Base-by-base conservation (phyloP, 30 jellyfish, hydroid and myxozoan genomes). In the Hydractinia symbiolongicarpus region DNA sequence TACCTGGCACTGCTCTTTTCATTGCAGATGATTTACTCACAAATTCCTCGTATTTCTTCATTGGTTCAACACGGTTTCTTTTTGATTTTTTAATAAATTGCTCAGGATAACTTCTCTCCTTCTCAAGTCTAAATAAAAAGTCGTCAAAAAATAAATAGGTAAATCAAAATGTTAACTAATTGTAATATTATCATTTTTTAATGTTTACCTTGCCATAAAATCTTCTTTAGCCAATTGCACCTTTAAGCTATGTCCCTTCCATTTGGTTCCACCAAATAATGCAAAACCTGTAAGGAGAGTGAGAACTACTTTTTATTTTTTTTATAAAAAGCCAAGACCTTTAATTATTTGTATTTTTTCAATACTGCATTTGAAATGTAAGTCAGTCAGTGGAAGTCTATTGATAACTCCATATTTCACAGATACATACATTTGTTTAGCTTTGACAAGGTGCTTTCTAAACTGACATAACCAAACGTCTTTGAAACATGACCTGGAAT, bases 211-310 rank as follows among this genome's bases (percentile, higher is more conserved):
- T 44, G 82, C 53, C 51, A 85, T 67, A 54, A 81, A 90, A 74
- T 72, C 58, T 77, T 84, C 95, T 69, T 93, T 93, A 5, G 99
- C 99, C 53, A 83, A 13, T 80, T 93, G 99, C 5, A 93, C 91
- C 49, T 84, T 79, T 58, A 93, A 68, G 72, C 78, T 94, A 20
- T 88, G 72, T 4, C 99, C 99, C 66, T 83, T 84, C 99, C 99
- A 93, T 73, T 77, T 87, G 13, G 95, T 83, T 67, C 94, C 94
- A 66, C 90, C 90, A 72, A 88, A 93, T 21, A 81, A 44, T 5
- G 96, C 75, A 16, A 93, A 52, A 70, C 98, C 98, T 92, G 54
- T 8, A 77, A 49, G 7, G 67, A 55, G 71, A 51, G 11, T 20
- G 30, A 79, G n/a, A 19, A n/a, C 30, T 52, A 9, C 9, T 52